Percentiles rank a stretch among this genome's conserved stretches.
Evolutionary conservation across 2,113 vertebrate genomes (phyloP).

Genomic region (Larimichthys crocea): DNA sequence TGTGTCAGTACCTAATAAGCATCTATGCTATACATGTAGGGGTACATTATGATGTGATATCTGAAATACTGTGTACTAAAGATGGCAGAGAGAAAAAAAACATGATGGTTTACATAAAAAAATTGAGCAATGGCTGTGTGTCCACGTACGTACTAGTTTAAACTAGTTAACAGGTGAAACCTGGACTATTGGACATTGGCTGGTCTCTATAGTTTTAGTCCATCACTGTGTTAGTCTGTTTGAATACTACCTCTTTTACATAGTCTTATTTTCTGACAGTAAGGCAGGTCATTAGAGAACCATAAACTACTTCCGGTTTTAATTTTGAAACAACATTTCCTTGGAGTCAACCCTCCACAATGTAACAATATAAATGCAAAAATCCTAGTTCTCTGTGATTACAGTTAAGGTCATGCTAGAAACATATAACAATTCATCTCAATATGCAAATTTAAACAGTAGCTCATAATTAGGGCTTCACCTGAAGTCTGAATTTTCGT

Average conservation of each 20-base stretch:
- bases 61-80: not conserved
- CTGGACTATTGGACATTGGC: not conserved
- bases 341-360: not conserved
- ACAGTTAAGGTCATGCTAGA: not conserved
- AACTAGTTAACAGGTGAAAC: not conserved
- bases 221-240: not conserved
- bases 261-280: too few species aligned
- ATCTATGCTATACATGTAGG: not conserved
- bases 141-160: not conserved
- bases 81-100: not conserved
- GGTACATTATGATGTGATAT: not conserved
- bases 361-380: not conserved
- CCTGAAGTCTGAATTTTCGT: not conserved
- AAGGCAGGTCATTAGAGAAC: not conserved
- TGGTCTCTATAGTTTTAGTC: not conserved
- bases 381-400: not conserved
- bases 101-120: not conserved
- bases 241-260: not conserved
- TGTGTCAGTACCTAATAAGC: not conserved
- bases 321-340: not conserved
- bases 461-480: not conserved
- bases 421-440: not conserved
- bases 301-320: not conserved
- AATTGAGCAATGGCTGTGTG: not conserved
- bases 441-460: not conserved